A percentile compares a stretch with the other conserved stretches of the same genome.
Conservation (phyloP, 2,888 invertebrate species). For the Barypeithes pellucidus region DNA sequence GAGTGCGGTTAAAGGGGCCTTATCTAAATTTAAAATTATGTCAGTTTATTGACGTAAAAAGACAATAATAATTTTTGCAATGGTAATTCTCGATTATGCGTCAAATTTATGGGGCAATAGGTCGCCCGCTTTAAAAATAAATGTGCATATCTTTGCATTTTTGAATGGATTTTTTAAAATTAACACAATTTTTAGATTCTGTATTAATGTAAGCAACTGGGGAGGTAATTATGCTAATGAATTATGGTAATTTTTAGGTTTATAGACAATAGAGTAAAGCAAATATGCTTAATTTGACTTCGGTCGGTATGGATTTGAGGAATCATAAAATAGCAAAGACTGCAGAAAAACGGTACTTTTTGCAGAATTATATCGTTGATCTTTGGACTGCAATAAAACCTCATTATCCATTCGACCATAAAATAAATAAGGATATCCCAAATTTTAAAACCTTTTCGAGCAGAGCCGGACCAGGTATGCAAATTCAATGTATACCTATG, state of each 20-base stretch:
- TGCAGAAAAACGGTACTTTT: no score
- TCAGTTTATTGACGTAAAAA: not conserved
- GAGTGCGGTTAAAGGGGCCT: not conserved
- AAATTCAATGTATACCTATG: no score
- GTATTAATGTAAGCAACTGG: constrained; percentile 16
- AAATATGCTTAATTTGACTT: constrained; percentile 3
- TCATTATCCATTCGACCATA: no score
- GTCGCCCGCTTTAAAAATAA: constrained; percentile 25
- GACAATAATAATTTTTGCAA: constrained; percentile 36
- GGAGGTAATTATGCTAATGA: constrained; percentile 7
- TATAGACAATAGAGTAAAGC: not conserved
- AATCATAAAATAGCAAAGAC: not conserved
- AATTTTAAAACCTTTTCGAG: no score
- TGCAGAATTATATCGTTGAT: no score
- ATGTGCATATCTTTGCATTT: constrained; percentile 36
- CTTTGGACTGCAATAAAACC: no score
- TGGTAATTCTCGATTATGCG: constrained; percentile 29
- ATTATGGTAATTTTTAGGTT: constrained; percentile 11
- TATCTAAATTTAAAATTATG: constrained; percentile 11
- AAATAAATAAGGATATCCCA: no score
- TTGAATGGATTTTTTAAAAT: constrained; percentile 22
- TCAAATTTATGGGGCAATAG: constrained; percentile 34
- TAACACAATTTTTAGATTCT: constrained; percentile 25
- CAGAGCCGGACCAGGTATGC: no score
- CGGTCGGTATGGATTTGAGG: not conserved